A percentile compares a stretch with the other conserved stretches of the same genome.
Conservation (phyloP, 2,113 vertebrate genomes). For the Percopsis transmontana region DNA sequence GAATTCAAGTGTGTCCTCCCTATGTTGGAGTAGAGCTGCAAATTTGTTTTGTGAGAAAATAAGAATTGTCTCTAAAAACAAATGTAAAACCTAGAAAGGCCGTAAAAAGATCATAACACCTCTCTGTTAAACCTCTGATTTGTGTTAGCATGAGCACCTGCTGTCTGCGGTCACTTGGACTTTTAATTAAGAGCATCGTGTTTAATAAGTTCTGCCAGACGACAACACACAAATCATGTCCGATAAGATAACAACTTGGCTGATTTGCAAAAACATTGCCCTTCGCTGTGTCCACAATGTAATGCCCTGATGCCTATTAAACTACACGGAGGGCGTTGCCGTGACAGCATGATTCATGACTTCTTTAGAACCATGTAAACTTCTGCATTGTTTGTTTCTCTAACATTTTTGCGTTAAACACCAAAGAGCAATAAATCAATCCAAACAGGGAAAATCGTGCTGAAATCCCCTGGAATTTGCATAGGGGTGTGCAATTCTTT, state of each 20-base stretch:
- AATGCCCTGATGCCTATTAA: conserved; percentile 28
- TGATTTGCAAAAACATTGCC: conserved; percentile 33
- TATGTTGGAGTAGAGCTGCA: too few relatives aligned
- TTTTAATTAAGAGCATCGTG: conserved; percentile 58
- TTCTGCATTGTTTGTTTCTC: conserved; percentile 25
- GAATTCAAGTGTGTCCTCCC: too few relatives aligned
- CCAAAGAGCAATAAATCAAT: conserved; percentile 57
- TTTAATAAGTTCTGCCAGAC: conserved; percentile 57
- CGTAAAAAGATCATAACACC: not conserved
- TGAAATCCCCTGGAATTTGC: conserved; percentile 19
- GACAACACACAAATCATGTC: conserved; percentile 58
- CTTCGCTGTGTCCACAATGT: conserved; percentile 39
- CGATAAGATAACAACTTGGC: conserved; percentile 62
- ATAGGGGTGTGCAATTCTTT: not conserved
- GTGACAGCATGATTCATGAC: conserved; percentile 39
- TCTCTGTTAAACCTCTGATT: not conserved
- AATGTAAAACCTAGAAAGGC: too few relatives aligned
- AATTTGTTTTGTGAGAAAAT: too few relatives aligned
- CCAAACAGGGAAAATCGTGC: conserved; percentile 12
- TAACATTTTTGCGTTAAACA: conserved; percentile 43
- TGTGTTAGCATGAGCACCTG: conserved; percentile 11
- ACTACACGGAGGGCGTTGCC: conserved; percentile 10
- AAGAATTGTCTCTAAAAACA: too few relatives aligned
- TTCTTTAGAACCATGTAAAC: conserved; percentile 8
- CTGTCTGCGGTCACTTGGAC: conserved; percentile 38